Evolutionary conservation across 2,797 vertebrate genomes (phyloP).

Genomic region (Capromys pilorides): DNA sequence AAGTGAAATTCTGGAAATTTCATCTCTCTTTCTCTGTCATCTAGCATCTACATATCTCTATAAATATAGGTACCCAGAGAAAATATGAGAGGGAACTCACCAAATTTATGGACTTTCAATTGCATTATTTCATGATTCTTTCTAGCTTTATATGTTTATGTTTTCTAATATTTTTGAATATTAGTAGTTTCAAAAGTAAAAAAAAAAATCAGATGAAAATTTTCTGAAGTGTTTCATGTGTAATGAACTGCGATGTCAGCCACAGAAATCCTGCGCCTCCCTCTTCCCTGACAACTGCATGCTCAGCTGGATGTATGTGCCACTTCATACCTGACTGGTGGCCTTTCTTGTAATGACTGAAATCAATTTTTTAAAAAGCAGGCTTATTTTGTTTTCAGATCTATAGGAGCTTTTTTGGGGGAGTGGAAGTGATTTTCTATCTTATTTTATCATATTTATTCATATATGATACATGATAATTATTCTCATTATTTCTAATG

Average conservation of each 20-base stretch:
- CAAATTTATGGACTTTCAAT: not conserved
- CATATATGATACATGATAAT: not conserved
- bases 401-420: not conserved
- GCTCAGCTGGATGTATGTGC: conserved; percentile 28
- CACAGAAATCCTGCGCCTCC: not conserved
- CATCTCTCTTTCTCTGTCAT: not conserved
- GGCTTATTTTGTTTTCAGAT: not conserved
- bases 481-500: conserved; percentile 21
- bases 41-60: not conserved
- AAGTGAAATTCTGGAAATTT: conserved; percentile 34
- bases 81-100: not conserved
- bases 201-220: not conserved
- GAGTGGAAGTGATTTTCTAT: not conserved
- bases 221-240: not conserved
- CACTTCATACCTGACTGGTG: conserved; percentile 1
- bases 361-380: conserved; percentile 5
- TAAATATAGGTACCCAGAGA: not conserved
- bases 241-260: not conserved
- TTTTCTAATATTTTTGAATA: conserved; percentile 43
- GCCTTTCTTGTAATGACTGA: not conserved
- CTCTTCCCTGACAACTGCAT: conserved; percentile 27
- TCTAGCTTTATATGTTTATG: not conserved
- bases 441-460: not conserved
- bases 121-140: not conserved
- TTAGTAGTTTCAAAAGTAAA: conserved; percentile 46